These are phyloP conservation scores for Dolichallabes microphthalmus DNA, from an alignment of 2,113 vertebrate species.

Conservation along the genomic window DNA sequence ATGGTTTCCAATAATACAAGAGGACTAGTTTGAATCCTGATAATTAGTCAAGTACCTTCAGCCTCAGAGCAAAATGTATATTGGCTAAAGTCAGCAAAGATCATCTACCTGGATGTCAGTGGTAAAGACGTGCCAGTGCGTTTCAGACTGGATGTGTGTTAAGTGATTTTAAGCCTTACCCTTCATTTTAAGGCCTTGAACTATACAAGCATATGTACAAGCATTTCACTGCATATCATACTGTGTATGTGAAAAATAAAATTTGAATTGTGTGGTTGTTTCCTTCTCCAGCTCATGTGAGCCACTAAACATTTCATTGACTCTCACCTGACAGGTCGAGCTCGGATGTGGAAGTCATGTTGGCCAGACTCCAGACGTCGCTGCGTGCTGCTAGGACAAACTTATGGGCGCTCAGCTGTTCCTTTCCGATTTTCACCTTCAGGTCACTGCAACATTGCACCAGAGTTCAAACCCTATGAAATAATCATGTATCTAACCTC, in stretches of 20 bases:
- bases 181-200: too few relatives aligned
- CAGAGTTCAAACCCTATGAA: background rate
- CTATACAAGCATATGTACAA: too few relatives aligned
- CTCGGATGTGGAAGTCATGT: conserved; percentile 81
- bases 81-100: background rate
- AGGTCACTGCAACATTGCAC: conserved; percentile 79
- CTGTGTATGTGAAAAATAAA: too few relatives aligned
- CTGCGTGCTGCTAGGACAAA: conserved; percentile 96
- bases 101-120: background rate
- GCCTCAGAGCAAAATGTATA: background rate
- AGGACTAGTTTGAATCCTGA: too few relatives aligned
- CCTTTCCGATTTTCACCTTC: conserved; percentile 85
- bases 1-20: background rate
- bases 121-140: background rate
- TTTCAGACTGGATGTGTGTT: background rate
- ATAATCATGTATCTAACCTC: too few relatives aligned
- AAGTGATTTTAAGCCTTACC: too few relatives aligned
- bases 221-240: too few relatives aligned
- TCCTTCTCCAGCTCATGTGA: background rate
- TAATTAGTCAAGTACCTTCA: background rate
- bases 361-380: conserved; percentile 89
- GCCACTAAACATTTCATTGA: background rate
- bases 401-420: conserved; percentile 84
- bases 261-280: background rate
- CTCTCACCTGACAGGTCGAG: conserved; percentile 91